Evolutionary conservation across 2,797 vertebrate genomes (phyloP).

Genomic region (Sardinella longiceps): DNA sequence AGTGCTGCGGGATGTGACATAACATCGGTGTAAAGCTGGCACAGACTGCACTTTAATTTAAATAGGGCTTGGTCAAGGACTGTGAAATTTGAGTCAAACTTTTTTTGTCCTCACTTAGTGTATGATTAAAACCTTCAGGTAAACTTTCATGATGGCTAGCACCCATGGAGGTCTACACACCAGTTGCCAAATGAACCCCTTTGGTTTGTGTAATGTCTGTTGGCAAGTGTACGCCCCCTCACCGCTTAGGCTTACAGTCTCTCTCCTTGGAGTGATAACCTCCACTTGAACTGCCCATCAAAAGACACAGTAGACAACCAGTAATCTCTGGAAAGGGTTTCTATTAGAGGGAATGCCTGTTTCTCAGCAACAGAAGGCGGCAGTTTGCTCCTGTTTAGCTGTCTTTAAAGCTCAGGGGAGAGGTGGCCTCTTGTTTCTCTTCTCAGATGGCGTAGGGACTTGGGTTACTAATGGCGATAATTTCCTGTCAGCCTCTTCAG

Average conservation of each 20-base stretch:
- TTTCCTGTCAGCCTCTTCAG: slow-evolving; percentile 21
- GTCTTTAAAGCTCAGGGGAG: background rate
- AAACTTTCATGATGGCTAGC: slow-evolving; percentile 26
- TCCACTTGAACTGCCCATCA: slow-evolving; percentile 25
- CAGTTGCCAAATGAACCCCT: slow-evolving; percentile 42
- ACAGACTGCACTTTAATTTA: background rate
- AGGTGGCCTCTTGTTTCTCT: slow-evolving; percentile 21
- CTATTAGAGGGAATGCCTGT: slow-evolving; percentile 30
- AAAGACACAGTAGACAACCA: slow-evolving; percentile 38
- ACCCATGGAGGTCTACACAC: slow-evolving; percentile 35
- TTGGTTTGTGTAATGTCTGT: slow-evolving; percentile 13
- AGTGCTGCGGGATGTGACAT: background rate
- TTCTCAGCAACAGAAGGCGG: slow-evolving; percentile 24
- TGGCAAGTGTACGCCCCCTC: slow-evolving; percentile 14
- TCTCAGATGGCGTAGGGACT: background rate
- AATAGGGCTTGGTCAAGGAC: background rate
- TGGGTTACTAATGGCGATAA: slow-evolving; percentile 25
- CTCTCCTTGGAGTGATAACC: slow-evolving; percentile 24
- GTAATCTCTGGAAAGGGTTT: slow-evolving; percentile 41
- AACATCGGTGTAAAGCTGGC: background rate
- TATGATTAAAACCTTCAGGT: background rate
- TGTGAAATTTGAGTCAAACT: background rate
- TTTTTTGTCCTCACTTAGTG: background rate
- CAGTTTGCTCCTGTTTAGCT: slow-evolving; percentile 27
- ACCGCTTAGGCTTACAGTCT: slow-evolving; percentile 29